These are phyloP conservation scores for Spilosoma lubricipeda DNA, from an alignment of 2,888 invertebrate species.

Conservation along the genomic window DNA sequence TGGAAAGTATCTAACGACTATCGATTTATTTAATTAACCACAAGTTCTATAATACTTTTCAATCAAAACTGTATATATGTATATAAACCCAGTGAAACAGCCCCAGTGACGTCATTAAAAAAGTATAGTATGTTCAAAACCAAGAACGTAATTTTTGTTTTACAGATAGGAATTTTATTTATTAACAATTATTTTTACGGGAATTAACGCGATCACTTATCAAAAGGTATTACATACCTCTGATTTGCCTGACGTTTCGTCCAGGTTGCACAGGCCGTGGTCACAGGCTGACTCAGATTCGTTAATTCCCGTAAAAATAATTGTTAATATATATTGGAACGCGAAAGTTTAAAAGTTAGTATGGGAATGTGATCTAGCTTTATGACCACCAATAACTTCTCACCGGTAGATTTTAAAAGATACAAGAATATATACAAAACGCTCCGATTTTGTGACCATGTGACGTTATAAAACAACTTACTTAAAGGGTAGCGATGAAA, in stretches of 20 bases:
- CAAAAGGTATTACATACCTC: too few relatives aligned
- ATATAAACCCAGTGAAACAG: neutral
- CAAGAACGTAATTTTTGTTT: neutral
- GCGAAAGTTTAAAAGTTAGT: too few relatives aligned
- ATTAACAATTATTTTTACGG: too few relatives aligned
- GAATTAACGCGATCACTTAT: too few relatives aligned
- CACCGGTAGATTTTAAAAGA: constrained; percentile 36
- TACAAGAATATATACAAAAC: constrained; percentile 41
- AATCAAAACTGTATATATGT: neutral
- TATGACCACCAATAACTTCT: constrained; percentile 37
- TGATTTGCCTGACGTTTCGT: too few relatives aligned
- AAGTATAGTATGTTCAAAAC: too few relatives aligned
- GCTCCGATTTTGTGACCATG: constrained; percentile 25
- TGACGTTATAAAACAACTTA: constrained; percentile 42
- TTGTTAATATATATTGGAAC: too few relatives aligned
- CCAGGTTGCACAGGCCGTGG: too few relatives aligned
- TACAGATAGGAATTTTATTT: neutral
- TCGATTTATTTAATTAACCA: neutral
- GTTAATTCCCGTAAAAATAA: too few relatives aligned
- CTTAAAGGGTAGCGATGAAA: constrained; percentile 48
- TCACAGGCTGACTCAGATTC: too few relatives aligned
- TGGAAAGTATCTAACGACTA: neutral
- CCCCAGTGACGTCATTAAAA: neutral
- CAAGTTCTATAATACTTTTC: neutral
- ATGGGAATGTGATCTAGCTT: constrained; percentile 23